Evolutionary conservation across 2,797 vertebrate species (phyloP).

Genomic region (Allobates femoralis): DNA sequence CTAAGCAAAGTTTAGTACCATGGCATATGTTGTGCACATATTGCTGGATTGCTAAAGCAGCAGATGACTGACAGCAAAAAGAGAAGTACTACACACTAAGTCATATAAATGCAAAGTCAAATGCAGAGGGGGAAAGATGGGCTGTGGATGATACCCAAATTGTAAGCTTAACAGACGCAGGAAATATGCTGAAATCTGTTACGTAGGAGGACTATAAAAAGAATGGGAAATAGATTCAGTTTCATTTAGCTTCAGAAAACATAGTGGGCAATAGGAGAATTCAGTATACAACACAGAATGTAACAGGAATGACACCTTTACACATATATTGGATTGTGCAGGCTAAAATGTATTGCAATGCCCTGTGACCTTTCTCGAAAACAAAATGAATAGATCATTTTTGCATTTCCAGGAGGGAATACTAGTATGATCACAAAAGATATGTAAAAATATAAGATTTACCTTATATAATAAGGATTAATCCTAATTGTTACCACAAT

Average conservation of each 20-base stretch:
- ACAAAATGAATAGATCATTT: background rate
- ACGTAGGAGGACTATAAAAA: constrained; percentile 54
- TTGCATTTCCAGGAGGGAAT: background rate
- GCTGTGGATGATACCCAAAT: constrained; percentile 51
- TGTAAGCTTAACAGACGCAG: constrained; percentile 52
- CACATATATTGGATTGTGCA: background rate
- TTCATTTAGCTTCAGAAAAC: constrained; percentile 42
- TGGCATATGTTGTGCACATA: constrained; percentile 61
- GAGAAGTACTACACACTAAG: constrained; percentile 43
- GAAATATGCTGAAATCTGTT: constrained; percentile 63
- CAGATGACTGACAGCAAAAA: constrained; percentile 60
- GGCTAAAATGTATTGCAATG: background rate
- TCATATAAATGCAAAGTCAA: constrained; percentile 51
- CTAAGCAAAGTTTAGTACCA: constrained; percentile 39
- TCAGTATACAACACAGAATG: background rate
- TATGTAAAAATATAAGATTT: background rate
- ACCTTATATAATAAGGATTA: background rate
- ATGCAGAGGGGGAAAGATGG: constrained; percentile 17
- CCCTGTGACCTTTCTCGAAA: background rate
- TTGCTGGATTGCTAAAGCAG: constrained; percentile 53
- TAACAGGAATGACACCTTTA: background rate
- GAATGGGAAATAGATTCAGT: constrained; percentile 37
- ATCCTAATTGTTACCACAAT: background rate
- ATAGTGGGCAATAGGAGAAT: background rate
- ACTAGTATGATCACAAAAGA: background rate